These are phyloP conservation scores for Gallirallus australis DNA, from an alignment of 2,797 vertebrate species.

Conservation along the genomic window DNA sequence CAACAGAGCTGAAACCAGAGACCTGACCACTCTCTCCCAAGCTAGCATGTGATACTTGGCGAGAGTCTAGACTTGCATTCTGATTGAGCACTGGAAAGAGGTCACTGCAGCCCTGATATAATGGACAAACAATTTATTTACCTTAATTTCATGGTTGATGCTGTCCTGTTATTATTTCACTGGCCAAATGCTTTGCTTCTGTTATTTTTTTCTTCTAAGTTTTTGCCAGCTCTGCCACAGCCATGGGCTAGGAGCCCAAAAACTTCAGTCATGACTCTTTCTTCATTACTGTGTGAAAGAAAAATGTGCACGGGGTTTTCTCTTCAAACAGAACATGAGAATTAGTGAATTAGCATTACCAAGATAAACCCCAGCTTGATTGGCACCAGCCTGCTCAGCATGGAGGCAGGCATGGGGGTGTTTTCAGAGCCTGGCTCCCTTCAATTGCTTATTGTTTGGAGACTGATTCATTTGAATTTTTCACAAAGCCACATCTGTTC, in stretches of 20 bases:
- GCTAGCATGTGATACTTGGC: neutral
- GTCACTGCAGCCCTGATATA: neutral
- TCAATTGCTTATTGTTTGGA: neutral
- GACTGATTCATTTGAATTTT: neutral
- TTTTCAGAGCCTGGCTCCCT: constrained; percentile 17
- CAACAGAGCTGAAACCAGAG: neutral
- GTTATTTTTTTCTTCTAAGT: neutral
- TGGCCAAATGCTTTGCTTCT: constrained; percentile 9
- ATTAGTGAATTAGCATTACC: constrained; percentile 29
- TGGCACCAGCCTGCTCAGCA: neutral
- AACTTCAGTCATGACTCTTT: constrained; percentile 6
- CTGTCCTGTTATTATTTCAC: neutral
- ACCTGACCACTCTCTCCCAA: neutral
- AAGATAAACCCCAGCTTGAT: neutral
- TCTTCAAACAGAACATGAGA: neutral
- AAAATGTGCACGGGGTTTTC: neutral
- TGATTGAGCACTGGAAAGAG: neutral
- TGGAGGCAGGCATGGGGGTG: neutral
- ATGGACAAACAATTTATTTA: neutral
- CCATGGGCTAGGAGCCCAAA: constrained; percentile 10
- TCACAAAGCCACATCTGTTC: constrained; percentile 62
- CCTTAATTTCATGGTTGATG: neutral
- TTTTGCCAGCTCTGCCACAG: constrained; percentile 37
- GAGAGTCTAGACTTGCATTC: neutral
- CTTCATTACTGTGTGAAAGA: neutral